These are phyloP conservation scores for Halictus ligatus DNA, from an alignment of 2,888 invertebrate species.

Conservation along the genomic window DNA sequence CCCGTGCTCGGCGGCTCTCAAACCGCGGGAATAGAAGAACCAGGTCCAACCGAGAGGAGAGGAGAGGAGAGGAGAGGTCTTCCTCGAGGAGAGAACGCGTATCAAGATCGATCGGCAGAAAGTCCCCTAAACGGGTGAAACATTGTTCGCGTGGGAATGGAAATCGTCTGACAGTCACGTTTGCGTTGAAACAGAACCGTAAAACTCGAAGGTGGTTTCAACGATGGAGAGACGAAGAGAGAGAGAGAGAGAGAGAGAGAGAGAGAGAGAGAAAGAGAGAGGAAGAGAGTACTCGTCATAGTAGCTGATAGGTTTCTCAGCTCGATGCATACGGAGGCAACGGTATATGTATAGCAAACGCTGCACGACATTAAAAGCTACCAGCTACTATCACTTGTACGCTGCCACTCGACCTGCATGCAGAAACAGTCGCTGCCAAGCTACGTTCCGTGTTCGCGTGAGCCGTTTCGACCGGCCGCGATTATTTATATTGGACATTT, in stretches of 20 bases:
- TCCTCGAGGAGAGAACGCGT: not conserved
- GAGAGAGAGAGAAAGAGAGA: not conserved
- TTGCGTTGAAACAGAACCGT: not conserved
- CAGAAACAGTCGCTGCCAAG: slow-evolving; percentile 6
- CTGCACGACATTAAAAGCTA: not conserved
- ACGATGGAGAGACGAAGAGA: not conserved
- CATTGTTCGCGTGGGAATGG: not conserved
- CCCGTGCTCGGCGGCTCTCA: slow-evolving; percentile 37
- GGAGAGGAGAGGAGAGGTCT: too few relatives aligned
- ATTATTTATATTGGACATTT: slow-evolving; percentile 23
- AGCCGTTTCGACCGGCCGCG: not conserved
- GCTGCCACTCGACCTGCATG: slow-evolving; percentile 11
- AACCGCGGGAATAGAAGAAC: not conserved
- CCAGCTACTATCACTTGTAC: slow-evolving; percentile 1
- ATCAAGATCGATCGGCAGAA: not conserved
- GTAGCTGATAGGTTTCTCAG: not conserved
- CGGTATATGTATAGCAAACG: not conserved
- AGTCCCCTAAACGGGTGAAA: not conserved
- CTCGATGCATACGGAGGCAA: not conserved
- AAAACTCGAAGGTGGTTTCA: not conserved
- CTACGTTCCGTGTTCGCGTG: slow-evolving; percentile 5
- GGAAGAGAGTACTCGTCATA: not conserved
- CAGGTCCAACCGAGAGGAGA: not conserved
- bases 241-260: not conserved
- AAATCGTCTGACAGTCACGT: not conserved